phyloP scores from a whole-genome alignment of 2,888 invertebrate genomes.

The Oscheius sp. region DNA sequence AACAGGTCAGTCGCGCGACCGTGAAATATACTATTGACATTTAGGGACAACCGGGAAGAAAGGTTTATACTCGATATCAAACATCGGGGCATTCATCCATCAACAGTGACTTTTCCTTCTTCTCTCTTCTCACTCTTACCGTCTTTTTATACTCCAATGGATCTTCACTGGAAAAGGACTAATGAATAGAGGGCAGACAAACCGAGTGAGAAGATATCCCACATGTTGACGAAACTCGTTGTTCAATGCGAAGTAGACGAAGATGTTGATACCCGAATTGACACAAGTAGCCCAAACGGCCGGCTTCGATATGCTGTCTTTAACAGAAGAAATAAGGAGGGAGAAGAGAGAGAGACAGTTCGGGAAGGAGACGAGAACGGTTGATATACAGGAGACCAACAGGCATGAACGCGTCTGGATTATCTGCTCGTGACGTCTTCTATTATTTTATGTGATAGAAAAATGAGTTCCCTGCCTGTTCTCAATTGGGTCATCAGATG shows the following conservation, averaged over 20 bases:
- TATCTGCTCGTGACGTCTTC: slow-evolving; percentile 9
- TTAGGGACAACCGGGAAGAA: not conserved
- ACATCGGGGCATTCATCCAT: not conserved
- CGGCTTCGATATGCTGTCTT: slow-evolving; percentile 50
- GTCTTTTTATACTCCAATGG: not conserved
- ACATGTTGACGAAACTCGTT: slow-evolving; percentile 50
- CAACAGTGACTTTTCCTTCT: not conserved
- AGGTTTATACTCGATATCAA: not conserved
- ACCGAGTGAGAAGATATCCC: slow-evolving; percentile 20
- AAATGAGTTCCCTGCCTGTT: too few relatives aligned
- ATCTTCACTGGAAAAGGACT: slow-evolving; percentile 12
- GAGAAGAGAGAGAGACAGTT: slow-evolving; percentile 14
- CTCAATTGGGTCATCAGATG: not conserved
- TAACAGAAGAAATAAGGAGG: not conserved
- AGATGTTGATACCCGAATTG: slow-evolving; percentile 56
- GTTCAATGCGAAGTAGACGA: slow-evolving; percentile 53
- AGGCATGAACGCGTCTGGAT: slow-evolving; percentile 16
- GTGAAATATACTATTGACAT: slow-evolving; percentile 4
- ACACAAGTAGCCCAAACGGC: slow-evolving; percentile 54
- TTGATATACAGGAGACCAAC: slow-evolving; percentile 20
- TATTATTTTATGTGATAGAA: not conserved
- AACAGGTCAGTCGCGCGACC: slow-evolving; percentile 20
- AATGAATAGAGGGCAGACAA: too few relatives aligned
- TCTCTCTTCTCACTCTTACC: not conserved
- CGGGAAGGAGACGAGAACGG: slow-evolving; percentile 9